Evolutionary conservation across 2,113 vertebrate genomes (phyloP).

Genomic region (Eulemur rufifrons): DNA sequence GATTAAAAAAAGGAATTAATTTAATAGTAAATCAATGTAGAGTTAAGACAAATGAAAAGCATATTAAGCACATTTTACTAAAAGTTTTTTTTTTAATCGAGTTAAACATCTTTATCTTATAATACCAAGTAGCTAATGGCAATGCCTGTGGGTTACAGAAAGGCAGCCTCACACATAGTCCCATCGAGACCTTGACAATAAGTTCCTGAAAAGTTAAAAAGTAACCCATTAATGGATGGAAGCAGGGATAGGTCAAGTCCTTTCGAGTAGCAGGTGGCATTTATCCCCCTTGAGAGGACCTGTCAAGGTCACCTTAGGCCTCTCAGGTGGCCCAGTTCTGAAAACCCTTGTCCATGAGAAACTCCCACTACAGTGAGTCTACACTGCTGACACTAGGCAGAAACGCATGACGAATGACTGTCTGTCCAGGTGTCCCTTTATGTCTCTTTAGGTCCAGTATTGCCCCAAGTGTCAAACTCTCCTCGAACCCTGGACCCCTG

Average conservation of each 20-base stretch:
- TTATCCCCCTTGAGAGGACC: background rate
- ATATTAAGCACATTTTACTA: background rate
- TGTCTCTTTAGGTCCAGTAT: background rate
- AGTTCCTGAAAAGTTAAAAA: background rate
- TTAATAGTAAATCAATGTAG: background rate
- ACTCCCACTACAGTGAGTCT: fast-evolving
- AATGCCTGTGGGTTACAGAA: background rate
- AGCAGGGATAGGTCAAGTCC: background rate
- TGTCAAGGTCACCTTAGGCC: background rate
- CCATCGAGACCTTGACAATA: background rate
- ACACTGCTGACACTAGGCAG: background rate
- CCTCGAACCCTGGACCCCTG: too few species aligned
- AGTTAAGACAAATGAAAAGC: background rate
- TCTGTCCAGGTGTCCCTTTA: background rate
- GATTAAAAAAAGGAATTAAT: background rate
- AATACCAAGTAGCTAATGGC: fast-evolving
- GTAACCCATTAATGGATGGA: background rate
- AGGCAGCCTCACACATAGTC: background rate
- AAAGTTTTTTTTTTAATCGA: background rate
- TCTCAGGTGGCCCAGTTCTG: background rate
- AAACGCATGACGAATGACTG: too few species aligned
- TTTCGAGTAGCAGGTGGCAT: background rate
- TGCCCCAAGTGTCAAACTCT: background rate
- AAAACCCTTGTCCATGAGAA: fast-evolving
- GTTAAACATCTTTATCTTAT: background rate